These are phyloP conservation scores for Cheumatopsyche charites DNA, from an alignment of 1,140 invertebrate genomes.

Conservation along the genomic window DNA sequence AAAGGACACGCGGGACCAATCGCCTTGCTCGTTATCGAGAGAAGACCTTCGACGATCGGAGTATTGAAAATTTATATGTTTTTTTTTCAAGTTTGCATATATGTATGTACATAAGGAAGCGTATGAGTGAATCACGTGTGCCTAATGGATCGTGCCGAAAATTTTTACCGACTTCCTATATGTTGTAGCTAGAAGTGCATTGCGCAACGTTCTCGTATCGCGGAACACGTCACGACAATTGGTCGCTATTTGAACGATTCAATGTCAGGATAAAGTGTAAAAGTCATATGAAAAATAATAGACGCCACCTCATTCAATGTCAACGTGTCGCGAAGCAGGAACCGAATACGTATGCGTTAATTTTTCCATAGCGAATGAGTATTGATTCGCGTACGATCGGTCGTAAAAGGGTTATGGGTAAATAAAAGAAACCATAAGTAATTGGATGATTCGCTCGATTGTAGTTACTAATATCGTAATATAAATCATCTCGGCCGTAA, in stretches of 20 bases:
- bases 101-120: too few species aligned
- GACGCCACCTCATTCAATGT: slow-evolving; percentile 1
- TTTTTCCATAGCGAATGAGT: too few species aligned
- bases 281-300: neutral
- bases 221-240: slow-evolving; percentile 4
- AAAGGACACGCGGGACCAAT: slow-evolving; percentile 23
- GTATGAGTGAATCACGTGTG: neutral
- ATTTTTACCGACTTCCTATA: neutral
- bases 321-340: slow-evolving; percentile 2
- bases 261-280: slow-evolving; percentile 21
- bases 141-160: slow-evolving; percentile 3
- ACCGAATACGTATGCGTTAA: neutral
- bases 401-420: neutral
- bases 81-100: too few species aligned
- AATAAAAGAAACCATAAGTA: neutral
- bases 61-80: too few species aligned
- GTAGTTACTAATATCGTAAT: neutral
- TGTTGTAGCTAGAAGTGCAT: neutral
- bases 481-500: neutral
- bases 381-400: neutral
- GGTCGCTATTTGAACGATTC: slow-evolving; percentile 16
- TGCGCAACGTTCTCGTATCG: slow-evolving; percentile 11
- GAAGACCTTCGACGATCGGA: slow-evolving; percentile 5
- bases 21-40: neutral
- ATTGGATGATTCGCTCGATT: too few species aligned